Conservation (phyloP, 2,113 vertebrate genomes). For the Aspiorhynchus laticeps region DNA sequence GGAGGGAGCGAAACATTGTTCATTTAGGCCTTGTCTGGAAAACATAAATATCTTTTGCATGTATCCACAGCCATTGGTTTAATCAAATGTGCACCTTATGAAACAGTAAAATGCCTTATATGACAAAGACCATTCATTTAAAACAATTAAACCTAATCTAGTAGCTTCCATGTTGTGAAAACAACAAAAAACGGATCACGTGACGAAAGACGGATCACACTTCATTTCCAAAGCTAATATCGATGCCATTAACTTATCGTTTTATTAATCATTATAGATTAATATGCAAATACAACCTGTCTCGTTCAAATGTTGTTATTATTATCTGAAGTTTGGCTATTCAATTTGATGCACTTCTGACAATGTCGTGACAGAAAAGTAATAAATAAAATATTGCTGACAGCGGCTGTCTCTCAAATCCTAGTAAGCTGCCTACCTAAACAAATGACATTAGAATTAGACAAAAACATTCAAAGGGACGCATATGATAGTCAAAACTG, state of each 20-base stretch:
- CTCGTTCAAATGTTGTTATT: neutral
- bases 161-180: constrained; percentile 4
- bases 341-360: neutral
- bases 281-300: neutral
- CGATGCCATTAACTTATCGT: neutral
- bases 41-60: neutral
- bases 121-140: neutral
- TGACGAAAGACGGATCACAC: neutral
- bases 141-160: neutral
- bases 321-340: neutral
- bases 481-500: neutral
- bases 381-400: neutral
- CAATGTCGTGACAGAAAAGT: constrained; percentile 2
- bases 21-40: constrained; percentile 11
- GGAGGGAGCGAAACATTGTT: constrained; percentile 19
- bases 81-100: neutral
- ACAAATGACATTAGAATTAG: neutral
- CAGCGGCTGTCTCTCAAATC: neutral
- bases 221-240: neutral
- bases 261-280: neutral
- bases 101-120: neutral
- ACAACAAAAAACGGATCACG: neutral
- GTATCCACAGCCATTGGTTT: neutral
- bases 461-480: neutral
- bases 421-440: neutral